A percentile compares a stretch with the other conserved stretches of the same genome.
These are phyloP conservation scores for Otolemur garnettii DNA, from an alignment of 2,113 vertebrate genomes.

Conservation along the genomic window DNA sequence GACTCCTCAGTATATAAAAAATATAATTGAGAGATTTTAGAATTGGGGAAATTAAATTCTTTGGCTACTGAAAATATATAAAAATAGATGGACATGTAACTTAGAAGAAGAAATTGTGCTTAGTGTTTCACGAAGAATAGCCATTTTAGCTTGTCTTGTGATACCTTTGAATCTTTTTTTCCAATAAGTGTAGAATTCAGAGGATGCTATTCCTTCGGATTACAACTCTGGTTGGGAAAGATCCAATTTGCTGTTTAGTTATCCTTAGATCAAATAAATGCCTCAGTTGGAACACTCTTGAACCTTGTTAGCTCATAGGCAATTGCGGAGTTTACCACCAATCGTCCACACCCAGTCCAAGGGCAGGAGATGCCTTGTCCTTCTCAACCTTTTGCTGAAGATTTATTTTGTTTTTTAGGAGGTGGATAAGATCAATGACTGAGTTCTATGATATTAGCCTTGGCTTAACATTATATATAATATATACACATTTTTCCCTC, in stretches of 20 bases:
- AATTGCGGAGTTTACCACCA: conserved; percentile 66
- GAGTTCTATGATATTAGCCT: background rate
- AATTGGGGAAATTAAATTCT: background rate
- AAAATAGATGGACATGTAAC: background rate
- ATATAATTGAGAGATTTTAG: background rate
- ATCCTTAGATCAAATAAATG: conserved; percentile 63
- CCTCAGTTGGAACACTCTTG: conserved; percentile 57
- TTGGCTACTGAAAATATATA: background rate
- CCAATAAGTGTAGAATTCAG: conserved; percentile 18
- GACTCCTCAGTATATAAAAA: background rate
- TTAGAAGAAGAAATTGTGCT: background rate
- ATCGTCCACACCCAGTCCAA: conserved; percentile 24
- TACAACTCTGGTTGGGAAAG: conserved; percentile 51
- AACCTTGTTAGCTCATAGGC: conserved; percentile 42
- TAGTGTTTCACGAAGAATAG: conserved; percentile 11
- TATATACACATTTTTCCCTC: background rate
- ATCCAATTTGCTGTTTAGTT: conserved; percentile 50
- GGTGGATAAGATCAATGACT: background rate
- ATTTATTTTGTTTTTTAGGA: conserved; percentile 59
- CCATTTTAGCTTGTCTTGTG: background rate
- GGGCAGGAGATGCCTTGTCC: background rate
- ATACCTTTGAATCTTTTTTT: background rate
- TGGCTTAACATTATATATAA: background rate
- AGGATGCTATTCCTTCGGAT: conserved; percentile 36
- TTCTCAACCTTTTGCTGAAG: conserved; percentile 44